These are phyloP conservation scores for Listronotus oregonensis DNA, from an alignment of 1,140 invertebrate species.

Conservation along the genomic window DNA sequence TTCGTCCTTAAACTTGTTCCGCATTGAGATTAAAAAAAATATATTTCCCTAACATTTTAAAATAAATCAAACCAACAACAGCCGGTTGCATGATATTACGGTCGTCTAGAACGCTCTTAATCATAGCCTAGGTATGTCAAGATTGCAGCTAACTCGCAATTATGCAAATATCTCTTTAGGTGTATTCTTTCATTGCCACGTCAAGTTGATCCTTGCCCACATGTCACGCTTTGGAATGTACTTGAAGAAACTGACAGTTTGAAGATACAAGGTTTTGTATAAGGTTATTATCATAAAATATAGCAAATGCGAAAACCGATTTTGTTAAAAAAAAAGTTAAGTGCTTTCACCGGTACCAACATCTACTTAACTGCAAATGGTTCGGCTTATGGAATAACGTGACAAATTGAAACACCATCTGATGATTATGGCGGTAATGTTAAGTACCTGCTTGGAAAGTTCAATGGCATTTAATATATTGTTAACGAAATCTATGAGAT, in stretches of 20 bases:
- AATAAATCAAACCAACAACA: conserved; percentile 9
- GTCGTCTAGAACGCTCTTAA: conserved; percentile 11
- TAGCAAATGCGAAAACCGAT: too few species aligned
- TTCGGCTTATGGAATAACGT: not conserved
- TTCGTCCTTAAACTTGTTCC: not conserved
- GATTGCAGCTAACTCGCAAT: conserved; percentile 9
- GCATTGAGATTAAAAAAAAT: not conserved
- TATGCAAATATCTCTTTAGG: conserved; percentile 20
- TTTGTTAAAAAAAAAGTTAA: too few species aligned
- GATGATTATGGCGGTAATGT: too few species aligned
- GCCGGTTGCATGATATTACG: conserved; percentile 10
- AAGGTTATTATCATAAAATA: not conserved
- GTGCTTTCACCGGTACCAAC: too few species aligned
- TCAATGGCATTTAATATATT: too few species aligned
- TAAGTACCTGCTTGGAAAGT: too few species aligned
- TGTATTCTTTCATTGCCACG: conserved; percentile 12
- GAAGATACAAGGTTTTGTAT: not conserved
- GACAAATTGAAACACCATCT: too few species aligned
- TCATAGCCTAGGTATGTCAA: conserved; percentile 9
- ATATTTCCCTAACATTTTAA: conserved; percentile 1
- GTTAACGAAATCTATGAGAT: too few species aligned
- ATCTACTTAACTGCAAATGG: not conserved
- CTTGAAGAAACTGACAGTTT: not conserved
- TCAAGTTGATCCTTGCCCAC: not conserved
- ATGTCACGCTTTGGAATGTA: not conserved